phyloP scores from a whole-genome alignment of 1,140 invertebrate genomes.

The Bradynema listronoti region DNA sequence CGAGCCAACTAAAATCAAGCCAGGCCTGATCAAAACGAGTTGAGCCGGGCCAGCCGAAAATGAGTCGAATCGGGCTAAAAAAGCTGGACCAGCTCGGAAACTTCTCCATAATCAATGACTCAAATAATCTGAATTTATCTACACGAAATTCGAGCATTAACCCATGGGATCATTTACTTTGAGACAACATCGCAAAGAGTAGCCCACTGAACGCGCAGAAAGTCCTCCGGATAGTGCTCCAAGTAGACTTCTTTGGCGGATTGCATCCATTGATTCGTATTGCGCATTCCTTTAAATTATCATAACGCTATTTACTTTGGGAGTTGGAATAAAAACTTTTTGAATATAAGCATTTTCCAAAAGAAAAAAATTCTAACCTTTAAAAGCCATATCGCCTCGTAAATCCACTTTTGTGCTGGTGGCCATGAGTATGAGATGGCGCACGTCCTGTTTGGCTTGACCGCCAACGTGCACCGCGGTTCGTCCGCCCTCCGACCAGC shows the following conservation, averaged over 20 bases:
- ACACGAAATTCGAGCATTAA: not conserved
- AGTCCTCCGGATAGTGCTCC: constrained; percentile 52
- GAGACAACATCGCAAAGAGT: constrained; percentile 53
- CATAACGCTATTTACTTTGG: too few relatives aligned
- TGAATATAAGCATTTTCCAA: constrained; percentile 18
- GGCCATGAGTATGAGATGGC: constrained; percentile 47
- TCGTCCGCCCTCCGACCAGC: constrained; percentile 54
- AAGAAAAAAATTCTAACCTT: constrained; percentile 24
- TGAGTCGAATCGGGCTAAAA: too few relatives aligned
- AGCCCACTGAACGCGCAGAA: constrained; percentile 51
- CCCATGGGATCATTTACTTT: constrained; percentile 30
- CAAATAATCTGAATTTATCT: constrained; percentile 5
- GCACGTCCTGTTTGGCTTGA: constrained; percentile 35
- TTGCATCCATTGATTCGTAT: constrained; percentile 54
- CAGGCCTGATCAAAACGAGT: too few relatives aligned
- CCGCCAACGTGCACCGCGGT: constrained; percentile 54
- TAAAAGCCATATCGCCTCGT: constrained; percentile 55
- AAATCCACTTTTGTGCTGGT: constrained; percentile 51
- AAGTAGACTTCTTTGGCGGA: constrained; percentile 44
- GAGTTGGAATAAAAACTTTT: not conserved
- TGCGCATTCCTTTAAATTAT: constrained; percentile 55
- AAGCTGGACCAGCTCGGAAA: too few relatives aligned
- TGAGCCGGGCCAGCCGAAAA: too few relatives aligned
- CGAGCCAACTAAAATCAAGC: too few relatives aligned
- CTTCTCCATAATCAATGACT: too few relatives aligned